Evolutionary conservation across 2,888 invertebrate species (phyloP), one percentile per base, ranked within the genome.

Genomic region (Seira sanloemensis): DNA sequence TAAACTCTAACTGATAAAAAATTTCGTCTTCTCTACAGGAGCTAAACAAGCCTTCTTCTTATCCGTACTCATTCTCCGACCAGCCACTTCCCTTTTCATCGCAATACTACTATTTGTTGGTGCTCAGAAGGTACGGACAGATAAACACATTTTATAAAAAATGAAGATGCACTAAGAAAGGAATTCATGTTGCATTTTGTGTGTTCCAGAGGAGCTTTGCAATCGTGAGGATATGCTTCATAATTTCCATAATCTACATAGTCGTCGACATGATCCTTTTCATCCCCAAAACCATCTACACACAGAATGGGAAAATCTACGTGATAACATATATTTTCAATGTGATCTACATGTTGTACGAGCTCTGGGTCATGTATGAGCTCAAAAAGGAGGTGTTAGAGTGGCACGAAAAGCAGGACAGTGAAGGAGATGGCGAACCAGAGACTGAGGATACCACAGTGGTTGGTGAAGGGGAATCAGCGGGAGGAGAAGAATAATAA

Each of bases 361-460:
- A 86, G 54, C 78, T 87, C 62, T 84, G 85, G 78, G 83, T 88
- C 24, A 84, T 79, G n/a, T 85, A 72, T 16, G 58, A 79, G 16
- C 76, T 88, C 37, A 81, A 86, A 19, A 84, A 84, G 37, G 85
- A 85, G 46, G 46, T 88, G 37, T 19, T 21, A 16, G 82, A 82
- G 58, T 77, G 37, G 37, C 46, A 77, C 25, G 75, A 82, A 37
- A 80, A 86, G 74, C 58, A 66, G 2, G 86, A 67, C 18, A 19
- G 23, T 1, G 86, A 78, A 21, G 82, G 77, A 2, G 67, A 68
- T 5, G 85, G 69, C n/a, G 86, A 86, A 19, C 85, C 87, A n/a
- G 82, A 80, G 65, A 87, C 88, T 46, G 88, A 88, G 37, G 88
- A 86, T 26, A 88, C 88, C 21, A 88, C 88, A 0, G 88, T 86